phyloP scores from a whole-genome alignment of 2,888 invertebrate genomes.

The Petrolisthes manimaculis region DNA sequence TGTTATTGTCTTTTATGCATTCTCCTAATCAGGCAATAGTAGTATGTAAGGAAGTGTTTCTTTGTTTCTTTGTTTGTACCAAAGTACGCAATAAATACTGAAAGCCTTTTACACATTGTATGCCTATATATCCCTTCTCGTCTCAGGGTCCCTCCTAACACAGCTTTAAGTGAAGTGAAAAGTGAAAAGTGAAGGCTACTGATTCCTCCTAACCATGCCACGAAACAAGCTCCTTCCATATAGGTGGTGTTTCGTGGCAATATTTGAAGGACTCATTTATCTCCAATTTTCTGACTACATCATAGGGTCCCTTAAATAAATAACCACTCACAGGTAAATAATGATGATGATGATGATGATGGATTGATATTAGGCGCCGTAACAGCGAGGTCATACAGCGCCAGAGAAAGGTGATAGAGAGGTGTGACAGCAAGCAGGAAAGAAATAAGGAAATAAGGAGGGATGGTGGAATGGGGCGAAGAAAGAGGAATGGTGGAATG shows the following conservation, averaged over 20 bases:
- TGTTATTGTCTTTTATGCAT: not conserved
- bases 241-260: too few relatives aligned
- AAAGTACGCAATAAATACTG: constrained; percentile 12
- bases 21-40: not conserved
- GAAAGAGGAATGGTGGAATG: not conserved
- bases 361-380: too few relatives aligned
- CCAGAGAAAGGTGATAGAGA: not conserved
- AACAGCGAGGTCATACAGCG: too few relatives aligned
- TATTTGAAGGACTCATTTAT: too few relatives aligned
- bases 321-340: not conserved
- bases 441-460: not conserved
- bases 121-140: not conserved
- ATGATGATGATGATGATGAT: too few relatives aligned
- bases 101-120: constrained; percentile 9
- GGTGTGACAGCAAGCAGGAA: too few relatives aligned
- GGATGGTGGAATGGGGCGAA: not conserved
- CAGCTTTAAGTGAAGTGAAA: too few relatives aligned
- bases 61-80: constrained; percentile 29
- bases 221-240: too few relatives aligned
- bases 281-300: too few relatives aligned
- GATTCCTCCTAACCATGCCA: too few relatives aligned
- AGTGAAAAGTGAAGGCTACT: too few relatives aligned
- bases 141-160: too few relatives aligned
- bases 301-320: not conserved
- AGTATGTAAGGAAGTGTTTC: constrained; percentile 2